Base-by-base conservation (phyloP, 1,140 invertebrate species). In the Drosophila hydei region DNA sequence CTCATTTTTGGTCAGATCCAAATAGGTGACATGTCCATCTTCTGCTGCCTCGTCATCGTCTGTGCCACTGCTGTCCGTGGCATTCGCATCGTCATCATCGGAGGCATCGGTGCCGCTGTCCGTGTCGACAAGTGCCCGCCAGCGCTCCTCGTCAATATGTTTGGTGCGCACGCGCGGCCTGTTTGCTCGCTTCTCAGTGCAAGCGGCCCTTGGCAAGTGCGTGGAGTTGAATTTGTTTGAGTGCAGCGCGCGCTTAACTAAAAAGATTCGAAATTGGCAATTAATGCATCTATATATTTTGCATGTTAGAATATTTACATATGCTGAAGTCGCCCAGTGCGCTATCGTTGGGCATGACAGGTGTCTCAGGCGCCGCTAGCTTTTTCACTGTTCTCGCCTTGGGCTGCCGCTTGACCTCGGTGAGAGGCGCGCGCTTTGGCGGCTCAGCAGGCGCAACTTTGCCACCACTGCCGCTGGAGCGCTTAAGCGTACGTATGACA, bases 151-250 rank as follows among this genome's bases (percentile, higher is more conserved):
- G 33, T 78, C 21, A 16, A 75, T 19, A 30, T 78, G 60, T 1
- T 69, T 68, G 25, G 65, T 78, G 47, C 76, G 83, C 0, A 45
- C 18, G 0, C 30, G 50, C 8, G 38, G 38, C 38, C 14, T 42
- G 6, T 6, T 6, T 1, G n/a, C n/a, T 1, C 55, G 50, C 0
- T 30, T 52, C 42, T 84, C 60, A 0, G 59, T 64, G n/a, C 74
- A 60, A 6, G 59, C 19, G 16, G 55, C 52, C 8, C 33, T 48
- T 8, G 65, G 63, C 45, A 90, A 59, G 0, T 76, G 77, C 0
- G 81, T 91, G 40, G 90, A 90, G 50, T 91, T 88, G 18, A 91
- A 64, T 62, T 65, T 78, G 7, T 55, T 90, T 3, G 73, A 45
- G 19, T 77, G 61, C 50, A 90, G 48, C 16, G 76, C 62, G 23